Percentiles rank a stretch among this genome's conserved stretches.
Conservation (phyloP, 2,113 vertebrate species). For the Sceloporus tristichus region DNA sequence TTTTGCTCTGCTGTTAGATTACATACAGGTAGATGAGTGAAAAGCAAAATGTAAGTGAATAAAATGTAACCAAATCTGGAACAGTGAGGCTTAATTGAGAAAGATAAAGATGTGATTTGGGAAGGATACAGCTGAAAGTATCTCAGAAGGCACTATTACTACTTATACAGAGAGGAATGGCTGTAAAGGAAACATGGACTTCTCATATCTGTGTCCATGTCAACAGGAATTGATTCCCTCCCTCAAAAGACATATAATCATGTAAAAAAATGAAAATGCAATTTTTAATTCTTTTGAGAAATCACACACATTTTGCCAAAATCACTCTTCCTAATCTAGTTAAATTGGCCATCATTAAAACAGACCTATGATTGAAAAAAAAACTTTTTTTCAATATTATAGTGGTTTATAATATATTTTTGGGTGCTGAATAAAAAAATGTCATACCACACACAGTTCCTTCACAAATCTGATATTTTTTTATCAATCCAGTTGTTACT, state of each 20-base stretch:
- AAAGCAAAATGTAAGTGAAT: constrained; percentile 15
- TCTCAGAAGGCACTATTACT: neutral
- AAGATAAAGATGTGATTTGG: neutral
- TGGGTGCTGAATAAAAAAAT: too few relatives aligned
- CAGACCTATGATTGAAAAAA: too few relatives aligned
- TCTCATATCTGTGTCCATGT: neutral
- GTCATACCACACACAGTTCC: too few relatives aligned
- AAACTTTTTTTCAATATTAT: too few relatives aligned
- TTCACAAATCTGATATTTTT: too few relatives aligned
- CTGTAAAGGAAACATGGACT: neutral
- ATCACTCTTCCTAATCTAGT: neutral
- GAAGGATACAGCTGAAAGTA: neutral
- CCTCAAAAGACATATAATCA: neutral
- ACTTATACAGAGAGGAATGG: neutral
- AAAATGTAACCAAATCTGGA: constrained; percentile 13
- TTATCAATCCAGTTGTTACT: too few relatives aligned
- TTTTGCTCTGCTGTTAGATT: constrained; percentile 22
- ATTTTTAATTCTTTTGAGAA: neutral
- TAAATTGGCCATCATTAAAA: neutral
- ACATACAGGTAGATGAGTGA: constrained; percentile 7
- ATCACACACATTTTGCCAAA: neutral
- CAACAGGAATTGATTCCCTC: neutral
- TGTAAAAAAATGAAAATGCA: neutral
- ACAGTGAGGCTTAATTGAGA: neutral
- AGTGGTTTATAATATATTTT: too few relatives aligned